Conservation (phyloP, 2,797 vertebrate genomes). For the Furcifer pardalis region DNA sequence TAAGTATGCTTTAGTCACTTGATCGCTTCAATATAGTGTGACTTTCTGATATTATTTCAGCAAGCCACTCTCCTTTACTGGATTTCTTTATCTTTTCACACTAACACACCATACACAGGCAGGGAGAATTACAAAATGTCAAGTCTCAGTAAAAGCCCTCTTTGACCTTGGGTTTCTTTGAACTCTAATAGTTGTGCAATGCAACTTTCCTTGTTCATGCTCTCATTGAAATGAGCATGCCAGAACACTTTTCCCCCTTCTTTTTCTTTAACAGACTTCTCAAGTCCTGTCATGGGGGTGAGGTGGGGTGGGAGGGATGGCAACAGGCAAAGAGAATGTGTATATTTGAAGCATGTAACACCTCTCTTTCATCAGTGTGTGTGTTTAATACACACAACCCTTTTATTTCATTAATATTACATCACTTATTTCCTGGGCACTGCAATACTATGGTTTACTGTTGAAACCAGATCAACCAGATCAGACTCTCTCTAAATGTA, state of each 20-base stretch:
- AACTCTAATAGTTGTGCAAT: background rate
- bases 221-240: background rate
- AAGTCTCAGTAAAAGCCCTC: background rate
- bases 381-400: background rate
- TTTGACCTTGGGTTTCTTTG: conserved; percentile 6
- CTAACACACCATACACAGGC: background rate
- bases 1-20: background rate
- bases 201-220: background rate
- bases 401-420: background rate
- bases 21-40: background rate
- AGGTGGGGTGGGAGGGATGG: no score
- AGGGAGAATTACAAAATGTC: background rate
- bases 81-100: background rate
- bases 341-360: background rate
- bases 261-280: background rate
- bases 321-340: background rate
- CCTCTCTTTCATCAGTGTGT: background rate
- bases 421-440: background rate
- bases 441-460: background rate
- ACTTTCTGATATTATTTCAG: background rate
- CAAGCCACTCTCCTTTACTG: background rate
- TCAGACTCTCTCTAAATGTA: background rate
- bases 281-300: background rate
- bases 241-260: background rate
- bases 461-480: background rate